Conservation (phyloP, 2,888 invertebrate species). For the Ceramica pisi region DNA sequence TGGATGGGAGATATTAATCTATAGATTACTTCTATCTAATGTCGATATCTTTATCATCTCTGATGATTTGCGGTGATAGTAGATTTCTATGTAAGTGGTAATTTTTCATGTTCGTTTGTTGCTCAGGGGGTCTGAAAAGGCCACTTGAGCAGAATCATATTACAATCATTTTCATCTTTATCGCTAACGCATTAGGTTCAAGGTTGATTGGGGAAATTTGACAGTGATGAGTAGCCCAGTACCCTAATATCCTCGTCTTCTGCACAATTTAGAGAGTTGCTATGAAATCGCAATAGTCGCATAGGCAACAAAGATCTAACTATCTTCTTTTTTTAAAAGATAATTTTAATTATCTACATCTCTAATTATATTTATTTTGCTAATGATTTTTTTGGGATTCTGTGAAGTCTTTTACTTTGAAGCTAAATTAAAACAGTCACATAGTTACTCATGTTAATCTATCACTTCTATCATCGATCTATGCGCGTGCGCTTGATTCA, state of each 20-base stretch:
- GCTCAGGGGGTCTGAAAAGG: too few species aligned
- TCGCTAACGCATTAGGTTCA: too few species aligned
- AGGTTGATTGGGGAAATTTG: too few species aligned
- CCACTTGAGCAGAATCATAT: too few species aligned
- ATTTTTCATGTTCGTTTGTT: constrained; percentile 21
- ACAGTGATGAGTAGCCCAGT: too few species aligned
- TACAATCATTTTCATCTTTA: too few species aligned
- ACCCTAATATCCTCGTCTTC: background rate
- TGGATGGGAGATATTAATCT: constrained; percentile 58
- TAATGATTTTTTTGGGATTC: constrained; percentile 8
- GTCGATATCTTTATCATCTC: constrained; percentile 55
- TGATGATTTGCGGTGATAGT: constrained; percentile 50
- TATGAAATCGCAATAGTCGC: background rate
- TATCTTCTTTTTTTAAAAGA: too few species aligned
- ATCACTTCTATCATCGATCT: constrained; percentile 66
- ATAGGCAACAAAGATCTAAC: background rate
- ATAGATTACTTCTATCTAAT: constrained; percentile 51
- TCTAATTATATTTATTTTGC: too few species aligned
- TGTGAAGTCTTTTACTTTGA: constrained; percentile 37
- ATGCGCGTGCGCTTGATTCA: constrained; percentile 54
- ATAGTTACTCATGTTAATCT: constrained; percentile 56
- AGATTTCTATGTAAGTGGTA: constrained; percentile 34
- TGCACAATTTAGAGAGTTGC: background rate
- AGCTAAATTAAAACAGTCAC: constrained; percentile 47
- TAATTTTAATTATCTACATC: too few species aligned